These are phyloP conservation scores for Burhinus oedicnemus DNA, from an alignment of 2,113 vertebrate genomes.

Conservation along the genomic window DNA sequence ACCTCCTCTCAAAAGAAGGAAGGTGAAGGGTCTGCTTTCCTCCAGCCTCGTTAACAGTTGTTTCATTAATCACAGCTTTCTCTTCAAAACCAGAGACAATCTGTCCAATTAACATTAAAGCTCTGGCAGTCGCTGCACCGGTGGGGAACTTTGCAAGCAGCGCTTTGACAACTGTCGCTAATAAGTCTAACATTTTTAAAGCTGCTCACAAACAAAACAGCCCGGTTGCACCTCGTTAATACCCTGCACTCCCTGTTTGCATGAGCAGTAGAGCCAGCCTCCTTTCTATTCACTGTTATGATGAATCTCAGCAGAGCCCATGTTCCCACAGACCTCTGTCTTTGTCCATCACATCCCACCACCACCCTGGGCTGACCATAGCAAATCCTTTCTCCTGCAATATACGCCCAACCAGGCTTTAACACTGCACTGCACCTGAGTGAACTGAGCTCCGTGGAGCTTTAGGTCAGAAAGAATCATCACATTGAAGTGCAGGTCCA, in stretches of 20 bases:
- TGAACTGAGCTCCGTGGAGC: neutral
- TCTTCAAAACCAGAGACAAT: constrained; percentile 79
- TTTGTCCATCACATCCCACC: neutral
- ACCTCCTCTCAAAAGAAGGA: constrained; percentile 1
- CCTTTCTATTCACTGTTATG: neutral
- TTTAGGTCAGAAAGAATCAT: neutral
- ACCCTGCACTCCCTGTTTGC: neutral
- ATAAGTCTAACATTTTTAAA: constrained; percentile 59
- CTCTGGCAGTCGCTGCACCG: constrained; percentile 21
- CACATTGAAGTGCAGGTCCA: neutral
- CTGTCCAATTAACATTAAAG: constrained; percentile 82
- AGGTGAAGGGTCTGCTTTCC: constrained; percentile 54
- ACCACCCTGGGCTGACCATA: neutral
- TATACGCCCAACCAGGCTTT: neutral
- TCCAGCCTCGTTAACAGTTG: constrained; percentile 66
- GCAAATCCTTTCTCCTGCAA: neutral
- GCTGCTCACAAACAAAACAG: constrained; percentile 51
- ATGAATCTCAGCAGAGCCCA: neutral
- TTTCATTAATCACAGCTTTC: constrained; percentile 80
- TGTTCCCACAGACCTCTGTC: neutral
- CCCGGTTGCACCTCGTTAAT: neutral
- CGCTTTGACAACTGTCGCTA: constrained; percentile 64
- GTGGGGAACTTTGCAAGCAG: constrained; percentile 60
- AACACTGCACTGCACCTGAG: neutral
- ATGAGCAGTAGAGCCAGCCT: neutral